phyloP scores from a whole-genome alignment of 2,888 invertebrate species.

The Calameuta pallipes region DNA sequence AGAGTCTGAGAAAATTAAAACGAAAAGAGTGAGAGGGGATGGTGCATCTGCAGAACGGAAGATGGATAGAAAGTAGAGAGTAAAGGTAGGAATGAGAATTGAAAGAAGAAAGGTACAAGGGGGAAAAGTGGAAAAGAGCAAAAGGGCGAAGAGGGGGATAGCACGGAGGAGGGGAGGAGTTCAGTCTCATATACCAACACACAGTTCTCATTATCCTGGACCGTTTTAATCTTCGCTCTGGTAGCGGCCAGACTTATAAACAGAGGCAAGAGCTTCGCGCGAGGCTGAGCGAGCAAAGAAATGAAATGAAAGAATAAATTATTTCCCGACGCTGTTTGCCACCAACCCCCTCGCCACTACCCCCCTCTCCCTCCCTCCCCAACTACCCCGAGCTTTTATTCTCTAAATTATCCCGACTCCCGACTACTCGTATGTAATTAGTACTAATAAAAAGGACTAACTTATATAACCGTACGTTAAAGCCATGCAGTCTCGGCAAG shows the following conservation, averaged over 20 bases:
- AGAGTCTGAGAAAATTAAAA: slow-evolving; percentile 6
- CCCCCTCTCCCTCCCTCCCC: neutral
- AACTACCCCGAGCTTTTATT: neutral
- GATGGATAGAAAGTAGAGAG: slow-evolving; percentile 10
- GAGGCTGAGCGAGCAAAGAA: slow-evolving; percentile 33
- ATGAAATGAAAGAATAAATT: slow-evolving; percentile 54
- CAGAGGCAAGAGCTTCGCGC: slow-evolving; percentile 30
- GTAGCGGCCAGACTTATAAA: slow-evolving; percentile 46
- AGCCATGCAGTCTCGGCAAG: neutral
- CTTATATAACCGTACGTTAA: neutral
- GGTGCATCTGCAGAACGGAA: slow-evolving; percentile 5
- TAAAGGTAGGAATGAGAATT: slow-evolving; percentile 13
- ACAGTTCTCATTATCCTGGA: slow-evolving; percentile 54
- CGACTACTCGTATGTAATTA: slow-evolving; percentile 28
- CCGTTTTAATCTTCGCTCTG: slow-evolving; percentile 53
- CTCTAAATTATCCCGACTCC: neutral
- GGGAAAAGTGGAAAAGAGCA: slow-evolving; percentile 21
- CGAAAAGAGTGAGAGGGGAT: slow-evolving; percentile 1
- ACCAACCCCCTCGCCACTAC: too few relatives aligned
- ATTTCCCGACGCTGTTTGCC: slow-evolving; percentile 37
- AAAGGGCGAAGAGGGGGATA: slow-evolving; percentile 25
- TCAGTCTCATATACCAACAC: slow-evolving; percentile 20
- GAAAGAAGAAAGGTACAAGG: slow-evolving; percentile 10
- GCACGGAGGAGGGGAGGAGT: neutral
- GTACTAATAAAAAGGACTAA: slow-evolving; percentile 25